Conservation (phyloP, 1,140 invertebrate species). For the Cyclargus thomasi region DNA sequence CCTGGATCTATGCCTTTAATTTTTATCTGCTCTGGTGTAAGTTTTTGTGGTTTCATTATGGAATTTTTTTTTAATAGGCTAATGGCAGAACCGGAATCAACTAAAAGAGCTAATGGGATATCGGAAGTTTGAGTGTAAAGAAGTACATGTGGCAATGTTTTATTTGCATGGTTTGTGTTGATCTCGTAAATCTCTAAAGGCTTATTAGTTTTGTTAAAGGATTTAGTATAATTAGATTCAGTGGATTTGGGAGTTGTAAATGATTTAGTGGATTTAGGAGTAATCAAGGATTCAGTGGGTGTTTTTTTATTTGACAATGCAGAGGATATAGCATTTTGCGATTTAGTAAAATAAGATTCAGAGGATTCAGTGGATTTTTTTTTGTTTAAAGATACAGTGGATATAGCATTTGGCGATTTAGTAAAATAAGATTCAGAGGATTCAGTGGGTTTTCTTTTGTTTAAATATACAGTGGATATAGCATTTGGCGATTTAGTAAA, state of each 20-base stretch:
- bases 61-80: conserved; percentile 20
- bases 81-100: conserved; percentile 7
- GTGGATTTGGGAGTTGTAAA: no score
- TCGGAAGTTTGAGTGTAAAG: conserved; percentile 19
- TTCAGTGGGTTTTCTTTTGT: background rate
- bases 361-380: background rate
- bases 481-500: background rate
- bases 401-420: no score
- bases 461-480: background rate
- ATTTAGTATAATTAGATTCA: no score
- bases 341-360: background rate
- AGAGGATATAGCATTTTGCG: background rate
- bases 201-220: no score
- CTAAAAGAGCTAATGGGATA: conserved; percentile 14
- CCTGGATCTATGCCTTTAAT: conserved; percentile 20
- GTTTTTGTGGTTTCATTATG: conserved; percentile 15
- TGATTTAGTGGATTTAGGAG: no score
- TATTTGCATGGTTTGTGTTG: background rate
- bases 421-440: background rate
- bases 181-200: background rate
- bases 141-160: conserved; percentile 8
- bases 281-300: no score
- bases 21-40: conserved; percentile 21
- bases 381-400: conserved; percentile 4
- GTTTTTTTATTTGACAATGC: background rate